Evolutionary conservation across 2,888 invertebrate species (phyloP).

Genomic region (Morpho deidamia): DNA sequence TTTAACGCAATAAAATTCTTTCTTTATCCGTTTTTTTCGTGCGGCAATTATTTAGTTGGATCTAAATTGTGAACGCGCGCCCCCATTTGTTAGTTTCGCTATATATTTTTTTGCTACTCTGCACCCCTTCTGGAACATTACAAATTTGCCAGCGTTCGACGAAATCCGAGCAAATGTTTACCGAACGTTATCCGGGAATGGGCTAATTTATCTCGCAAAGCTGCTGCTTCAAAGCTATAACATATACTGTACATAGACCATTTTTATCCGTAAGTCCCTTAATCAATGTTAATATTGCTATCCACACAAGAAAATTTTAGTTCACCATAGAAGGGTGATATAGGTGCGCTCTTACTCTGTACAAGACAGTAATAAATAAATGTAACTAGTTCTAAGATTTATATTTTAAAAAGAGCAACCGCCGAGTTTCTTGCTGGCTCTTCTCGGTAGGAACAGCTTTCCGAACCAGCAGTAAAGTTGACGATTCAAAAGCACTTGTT

Average conservation of each 20-base stretch:
- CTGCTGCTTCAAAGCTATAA: slow-evolving; percentile 11
- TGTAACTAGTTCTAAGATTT: no score
- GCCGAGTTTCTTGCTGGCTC: no score
- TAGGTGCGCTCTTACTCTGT: no score
- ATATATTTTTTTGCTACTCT: slow-evolving; percentile 4
- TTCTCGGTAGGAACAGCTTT: no score
- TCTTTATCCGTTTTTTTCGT: slow-evolving; percentile 5
- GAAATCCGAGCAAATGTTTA: slow-evolving; percentile 24
- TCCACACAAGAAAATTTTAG: no score
- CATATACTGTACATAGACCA: slow-evolving; percentile 2
- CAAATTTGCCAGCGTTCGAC: slow-evolving; percentile 17
- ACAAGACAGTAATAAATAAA: no score
- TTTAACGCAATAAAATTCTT: slow-evolving; percentile 11
- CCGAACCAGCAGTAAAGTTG: no score
- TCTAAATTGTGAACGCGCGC: slow-evolving; percentile 13
- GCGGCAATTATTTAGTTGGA: slow-evolving; percentile 14
- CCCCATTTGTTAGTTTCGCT: slow-evolving; percentile 11
- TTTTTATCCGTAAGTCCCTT: background rate
- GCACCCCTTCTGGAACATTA: slow-evolving; percentile 11
- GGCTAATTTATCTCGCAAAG: slow-evolving; percentile 24
- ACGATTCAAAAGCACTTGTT: no score
- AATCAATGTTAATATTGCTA: no score
- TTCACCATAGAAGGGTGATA: no score
- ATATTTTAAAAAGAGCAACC: no score
- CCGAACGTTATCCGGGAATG: slow-evolving; percentile 22